Percentiles rank a stretch among this genome's conserved stretches.
These are phyloP conservation scores for Anhinga rufa DNA, from an alignment of 2,113 vertebrate genomes.

Conservation along the genomic window DNA sequence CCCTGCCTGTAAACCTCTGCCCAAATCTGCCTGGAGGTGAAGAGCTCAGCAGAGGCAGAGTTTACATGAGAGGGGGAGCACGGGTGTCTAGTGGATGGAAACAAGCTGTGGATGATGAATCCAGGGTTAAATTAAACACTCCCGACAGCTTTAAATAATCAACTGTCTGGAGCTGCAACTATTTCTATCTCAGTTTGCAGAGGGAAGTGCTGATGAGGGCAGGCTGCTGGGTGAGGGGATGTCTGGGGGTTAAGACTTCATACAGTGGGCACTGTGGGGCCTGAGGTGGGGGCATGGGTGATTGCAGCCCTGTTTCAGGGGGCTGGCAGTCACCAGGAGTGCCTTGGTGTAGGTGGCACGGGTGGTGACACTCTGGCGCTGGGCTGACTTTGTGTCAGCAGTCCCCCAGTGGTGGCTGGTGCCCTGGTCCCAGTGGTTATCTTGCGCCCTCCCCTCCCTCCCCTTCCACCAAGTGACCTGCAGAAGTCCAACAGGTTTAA, in stretches of 20 bases:
- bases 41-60: neutral
- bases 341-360: neutral
- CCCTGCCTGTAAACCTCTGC: neutral
- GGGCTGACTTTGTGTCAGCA: neutral
- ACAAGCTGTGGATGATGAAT: slow-evolving; percentile 45
- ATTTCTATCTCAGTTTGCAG: neutral
- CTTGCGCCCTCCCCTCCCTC: neutral
- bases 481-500: neutral
- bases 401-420: too few species aligned
- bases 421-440: fast-evolving
- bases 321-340: neutral
- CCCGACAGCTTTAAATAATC: slow-evolving; percentile 61
- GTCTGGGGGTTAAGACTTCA: neutral
- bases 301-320: neutral
- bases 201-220: neutral
- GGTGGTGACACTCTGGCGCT: fast-evolving
- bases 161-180: neutral
- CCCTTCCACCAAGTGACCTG: neutral
- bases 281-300: fast-evolving
- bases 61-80: neutral
- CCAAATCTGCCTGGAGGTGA: neutral
- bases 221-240: neutral
- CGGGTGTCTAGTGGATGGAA: slow-evolving; percentile 20
- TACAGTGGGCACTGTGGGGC: neutral
- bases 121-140: slow-evolving; percentile 62